phyloP scores from a whole-genome alignment of 2,113 vertebrate genomes.

The Paradisaea rubra region DNA sequence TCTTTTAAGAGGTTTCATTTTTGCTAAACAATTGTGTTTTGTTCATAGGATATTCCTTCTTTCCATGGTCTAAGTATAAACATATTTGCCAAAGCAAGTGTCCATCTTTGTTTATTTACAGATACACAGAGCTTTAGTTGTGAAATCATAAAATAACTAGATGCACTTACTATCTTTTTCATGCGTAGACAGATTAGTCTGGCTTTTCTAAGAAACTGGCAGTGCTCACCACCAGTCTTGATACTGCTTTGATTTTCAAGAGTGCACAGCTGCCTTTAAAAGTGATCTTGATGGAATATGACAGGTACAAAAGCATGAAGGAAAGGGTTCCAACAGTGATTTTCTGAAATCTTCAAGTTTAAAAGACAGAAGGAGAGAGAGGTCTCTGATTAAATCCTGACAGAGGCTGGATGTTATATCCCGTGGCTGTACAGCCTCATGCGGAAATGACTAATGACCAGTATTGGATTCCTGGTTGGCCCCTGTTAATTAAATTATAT shows the following conservation, averaged over 20 bases:
- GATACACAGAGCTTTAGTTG: not conserved
- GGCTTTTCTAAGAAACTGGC: not conserved
- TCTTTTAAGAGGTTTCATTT: not conserved
- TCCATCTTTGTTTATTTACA: not conserved
- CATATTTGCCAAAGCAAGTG: not conserved
- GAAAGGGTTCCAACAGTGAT: not conserved
- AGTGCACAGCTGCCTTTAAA: not conserved
- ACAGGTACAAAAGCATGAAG: conserved; percentile 19
- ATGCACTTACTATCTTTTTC: not conserved
- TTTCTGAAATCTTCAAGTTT: conserved; percentile 27
- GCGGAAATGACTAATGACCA: not conserved
- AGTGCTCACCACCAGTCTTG: not conserved
- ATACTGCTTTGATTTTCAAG: not conserved
- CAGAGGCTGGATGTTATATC: not conserved
- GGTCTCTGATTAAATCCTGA: not conserved
- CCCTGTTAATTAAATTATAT: not conserved
- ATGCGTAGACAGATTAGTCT: not conserved
- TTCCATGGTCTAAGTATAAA: not conserved
- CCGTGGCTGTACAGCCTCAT: not conserved
- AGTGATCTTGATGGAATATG: conserved; percentile 26
- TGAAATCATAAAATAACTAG: not conserved
- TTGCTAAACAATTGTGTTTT: not conserved
- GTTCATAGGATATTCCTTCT: not conserved
- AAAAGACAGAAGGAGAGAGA: not conserved
- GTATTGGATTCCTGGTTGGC: not conserved